Evolutionary conservation across 2,113 vertebrate species (phyloP), one percentile per base, ranked within the genome.

Genomic region (Hemiprocne comata): DNA sequence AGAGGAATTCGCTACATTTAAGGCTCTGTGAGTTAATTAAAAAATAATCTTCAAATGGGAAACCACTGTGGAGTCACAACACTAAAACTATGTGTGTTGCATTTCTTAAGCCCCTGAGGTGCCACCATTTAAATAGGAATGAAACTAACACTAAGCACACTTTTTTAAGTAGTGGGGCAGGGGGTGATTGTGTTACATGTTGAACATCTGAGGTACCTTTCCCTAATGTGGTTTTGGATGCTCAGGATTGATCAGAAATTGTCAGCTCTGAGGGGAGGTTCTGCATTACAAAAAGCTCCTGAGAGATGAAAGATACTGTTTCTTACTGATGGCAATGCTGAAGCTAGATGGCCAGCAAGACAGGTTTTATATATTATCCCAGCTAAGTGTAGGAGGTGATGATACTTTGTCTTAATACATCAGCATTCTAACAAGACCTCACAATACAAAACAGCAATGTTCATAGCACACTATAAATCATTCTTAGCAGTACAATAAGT

Each of bases 401-500:
- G 11, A 31, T 80, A 54, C 94, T 98, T 96, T 75, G 92, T 98
- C 86, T 92, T 93, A 93, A 94, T 97, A 89, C 83, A 97, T 97
- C 95, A 97, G 77, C 50, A 90, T 86, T 90, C 64, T 78, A 92
- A 94, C 65, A 94, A 92, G 91, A 94, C 90, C 95, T 96, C 94
- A 57, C 95, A 86, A 76, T 95, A 79, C 13, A 29, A 92, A 95
- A 94, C 93, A 97, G 89, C 85, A 76, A 67, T 62, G 58, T 42
- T 90, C 72, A 51, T 42, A 91, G 76, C 18, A 25, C 16, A 17
- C 82, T 46, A 91, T 96, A 97, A 94, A 97, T 98, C 91, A 97
- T 93, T 83, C 66, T 94, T 89, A 91, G 79, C 40, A 94, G 96
- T 87, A 86, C 83, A 96, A 48, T 87, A 77, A 46, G 17, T 96